phyloP scores from a whole-genome alignment of 2,888 invertebrate genomes.

The Drosophila peninsularis region DNA sequence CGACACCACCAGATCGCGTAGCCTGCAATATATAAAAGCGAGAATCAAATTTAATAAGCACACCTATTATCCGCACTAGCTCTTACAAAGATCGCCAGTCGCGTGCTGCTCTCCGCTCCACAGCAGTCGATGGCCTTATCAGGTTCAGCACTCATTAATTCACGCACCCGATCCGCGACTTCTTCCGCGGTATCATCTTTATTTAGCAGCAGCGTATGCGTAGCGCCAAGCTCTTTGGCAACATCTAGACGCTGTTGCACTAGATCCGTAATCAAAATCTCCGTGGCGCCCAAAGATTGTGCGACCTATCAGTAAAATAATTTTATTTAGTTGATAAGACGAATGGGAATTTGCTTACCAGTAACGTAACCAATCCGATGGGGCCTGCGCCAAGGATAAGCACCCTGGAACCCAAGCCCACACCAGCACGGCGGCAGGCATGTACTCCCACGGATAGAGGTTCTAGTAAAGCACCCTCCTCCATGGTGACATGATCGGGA shows the following conservation, averaged over 20 bases:
- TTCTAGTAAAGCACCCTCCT: slow-evolving; percentile 97
- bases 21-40: slow-evolving; percentile 86
- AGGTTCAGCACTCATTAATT: slow-evolving; percentile 87
- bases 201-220: slow-evolving; percentile 87
- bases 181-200: slow-evolving; percentile 87
- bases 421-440: slow-evolving; percentile 93
- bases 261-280: slow-evolving; percentile 89
- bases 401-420: slow-evolving; percentile 89
- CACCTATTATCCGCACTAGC: not conserved
- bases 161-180: slow-evolving; percentile 87
- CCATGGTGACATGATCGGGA: slow-evolving; percentile 94
- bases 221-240: slow-evolving; percentile 92
- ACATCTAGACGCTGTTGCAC: slow-evolving; percentile 87
- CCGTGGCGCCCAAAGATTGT: slow-evolving; percentile 93
- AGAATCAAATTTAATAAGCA: not conserved
- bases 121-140: slow-evolving; percentile 94
- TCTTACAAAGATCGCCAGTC: slow-evolving; percentile 90
- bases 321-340: not conserved
- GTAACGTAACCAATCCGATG: slow-evolving; percentile 92
- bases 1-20: slow-evolving; percentile 93
- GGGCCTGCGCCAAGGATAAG: slow-evolving; percentile 94
- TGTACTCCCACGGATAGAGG: slow-evolving; percentile 97
- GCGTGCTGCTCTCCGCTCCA: slow-evolving; percentile 92
- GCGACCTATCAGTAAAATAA: slow-evolving; percentile 85
- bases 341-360: slow-evolving; percentile 79